These are phyloP conservation scores for Pasiphila rectangulata DNA, from an alignment of 2,888 invertebrate species.

Conservation along the genomic window DNA sequence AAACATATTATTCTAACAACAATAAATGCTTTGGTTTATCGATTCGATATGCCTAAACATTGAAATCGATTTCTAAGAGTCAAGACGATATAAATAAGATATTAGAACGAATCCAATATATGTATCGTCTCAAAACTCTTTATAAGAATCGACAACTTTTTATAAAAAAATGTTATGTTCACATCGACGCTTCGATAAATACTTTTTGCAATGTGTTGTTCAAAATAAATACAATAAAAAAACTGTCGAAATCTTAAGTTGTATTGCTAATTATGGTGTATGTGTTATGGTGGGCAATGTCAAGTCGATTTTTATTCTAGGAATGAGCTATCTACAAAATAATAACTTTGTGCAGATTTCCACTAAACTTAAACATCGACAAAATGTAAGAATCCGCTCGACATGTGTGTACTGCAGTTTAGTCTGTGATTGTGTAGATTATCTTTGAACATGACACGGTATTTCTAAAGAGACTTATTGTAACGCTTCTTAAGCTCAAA, in stretches of 20 bases:
- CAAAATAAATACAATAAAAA: too few relatives aligned
- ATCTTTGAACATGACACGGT: conserved; percentile 19
- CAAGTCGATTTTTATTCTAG: too few relatives aligned
- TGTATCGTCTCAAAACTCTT: conserved; percentile 17
- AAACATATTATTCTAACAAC: conserved; percentile 7
- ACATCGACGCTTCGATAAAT: neutral
- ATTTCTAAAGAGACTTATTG: conserved; percentile 11
- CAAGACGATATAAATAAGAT: conserved; percentile 17
- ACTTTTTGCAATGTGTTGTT: neutral
- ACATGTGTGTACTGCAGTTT: conserved; percentile 2
- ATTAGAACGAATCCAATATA: conserved; percentile 26
- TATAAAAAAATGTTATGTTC: neutral
- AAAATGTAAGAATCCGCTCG: too few relatives aligned
- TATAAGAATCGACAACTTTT: neutral
- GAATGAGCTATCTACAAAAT: neutral
- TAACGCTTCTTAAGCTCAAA: conserved; percentile 14
- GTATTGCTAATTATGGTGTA: neutral
- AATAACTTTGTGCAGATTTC: conserved; percentile 10
- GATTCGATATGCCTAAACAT: conserved; percentile 25
- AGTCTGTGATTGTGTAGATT: conserved; percentile 33
- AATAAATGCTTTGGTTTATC: conserved; percentile 25
- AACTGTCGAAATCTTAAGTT: too few relatives aligned
- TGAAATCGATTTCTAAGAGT: conserved; percentile 11
- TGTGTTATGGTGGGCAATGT: neutral
- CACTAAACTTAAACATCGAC: conserved; percentile 7